phyloP scores from a whole-genome alignment of 2,113 vertebrate genomes.

The Spea multiplicata region DNA sequence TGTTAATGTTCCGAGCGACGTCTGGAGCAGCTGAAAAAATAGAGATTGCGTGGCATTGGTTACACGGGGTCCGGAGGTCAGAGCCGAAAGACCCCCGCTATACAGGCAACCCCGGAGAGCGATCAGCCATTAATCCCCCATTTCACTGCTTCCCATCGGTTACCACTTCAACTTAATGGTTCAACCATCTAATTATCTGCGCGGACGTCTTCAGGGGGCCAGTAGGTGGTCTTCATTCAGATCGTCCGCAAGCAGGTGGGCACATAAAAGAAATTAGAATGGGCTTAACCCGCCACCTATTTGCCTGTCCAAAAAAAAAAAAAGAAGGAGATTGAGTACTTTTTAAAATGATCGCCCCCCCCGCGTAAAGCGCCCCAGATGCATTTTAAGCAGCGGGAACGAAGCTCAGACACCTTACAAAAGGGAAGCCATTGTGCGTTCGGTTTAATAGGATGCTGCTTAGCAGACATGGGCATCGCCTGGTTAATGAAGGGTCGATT shows the following conservation, averaged over 20 bases:
- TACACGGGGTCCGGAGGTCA: slow-evolving; percentile 41
- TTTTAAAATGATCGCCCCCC: slow-evolving; percentile 25
- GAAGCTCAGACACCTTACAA: neutral
- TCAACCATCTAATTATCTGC: slow-evolving; percentile 36
- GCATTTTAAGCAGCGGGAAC: neutral
- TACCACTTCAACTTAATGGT: slow-evolving; percentile 44
- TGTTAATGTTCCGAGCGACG: slow-evolving; percentile 36
- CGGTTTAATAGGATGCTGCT: neutral
- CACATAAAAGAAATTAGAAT: slow-evolving; percentile 45
- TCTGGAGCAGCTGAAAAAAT: slow-evolving; percentile 43
- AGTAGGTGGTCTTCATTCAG: slow-evolving; percentile 34
- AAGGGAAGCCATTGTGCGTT: neutral
- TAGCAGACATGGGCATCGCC: no score
- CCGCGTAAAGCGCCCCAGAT: no score
- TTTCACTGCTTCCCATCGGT: slow-evolving; percentile 37
- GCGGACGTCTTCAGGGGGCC: slow-evolving; percentile 20
- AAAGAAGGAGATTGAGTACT: slow-evolving; percentile 32
- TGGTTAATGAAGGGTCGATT: no score
- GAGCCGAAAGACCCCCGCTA: slow-evolving; percentile 20
- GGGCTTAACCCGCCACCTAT: slow-evolving; percentile 32
- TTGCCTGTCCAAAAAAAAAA: slow-evolving; percentile 35
- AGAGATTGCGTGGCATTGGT: slow-evolving; percentile 40
- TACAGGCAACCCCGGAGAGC: slow-evolving; percentile 35
- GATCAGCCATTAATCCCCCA: slow-evolving; percentile 10
- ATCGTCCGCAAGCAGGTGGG: slow-evolving; percentile 33